A percentile compares a stretch with the other conserved stretches of the same genome.
Evolutionary conservation across 2,888 invertebrate genomes (phyloP).

Genomic region (Spodoptera exigua): DNA sequence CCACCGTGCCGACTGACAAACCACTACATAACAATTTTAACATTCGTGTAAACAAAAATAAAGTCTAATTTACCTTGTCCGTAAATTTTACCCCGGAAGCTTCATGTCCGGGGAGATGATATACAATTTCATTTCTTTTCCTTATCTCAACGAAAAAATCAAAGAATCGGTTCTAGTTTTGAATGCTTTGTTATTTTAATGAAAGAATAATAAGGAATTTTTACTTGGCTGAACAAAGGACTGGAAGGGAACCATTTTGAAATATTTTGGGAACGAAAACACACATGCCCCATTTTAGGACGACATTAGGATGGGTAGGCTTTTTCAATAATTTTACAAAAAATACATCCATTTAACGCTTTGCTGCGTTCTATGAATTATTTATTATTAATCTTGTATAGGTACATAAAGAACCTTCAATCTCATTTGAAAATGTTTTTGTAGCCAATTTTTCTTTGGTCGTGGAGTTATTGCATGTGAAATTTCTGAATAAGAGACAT

Average conservation of each 20-base stretch:
- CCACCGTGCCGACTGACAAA: conserved; percentile 9
- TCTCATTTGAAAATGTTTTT: conserved; percentile 2
- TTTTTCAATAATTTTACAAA: conserved; percentile 28
- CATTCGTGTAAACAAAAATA: conserved; percentile 36
- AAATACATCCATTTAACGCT: conserved; percentile 29
- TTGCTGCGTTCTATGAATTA: conserved; percentile 18
- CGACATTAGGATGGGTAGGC: neutral
- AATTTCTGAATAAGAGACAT: no score
- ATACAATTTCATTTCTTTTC: conserved; percentile 40
- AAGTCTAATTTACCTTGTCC: conserved; percentile 34
- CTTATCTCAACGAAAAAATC: conserved; percentile 40
- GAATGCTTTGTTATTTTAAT: conserved; percentile 38
- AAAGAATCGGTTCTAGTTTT: conserved; percentile 43
- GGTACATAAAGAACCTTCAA: neutral
- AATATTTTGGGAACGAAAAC: conserved; percentile 17
- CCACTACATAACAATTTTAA: conserved; percentile 25
- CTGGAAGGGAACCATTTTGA: conserved; percentile 1
- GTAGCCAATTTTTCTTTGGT: neutral
- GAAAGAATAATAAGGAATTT: conserved; percentile 42
- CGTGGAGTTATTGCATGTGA: no score
- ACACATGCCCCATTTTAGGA: conserved; percentile 9
- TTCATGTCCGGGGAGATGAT: conserved; percentile 37
- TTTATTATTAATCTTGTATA: conserved; percentile 22
- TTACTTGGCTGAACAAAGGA: conserved; percentile 19
- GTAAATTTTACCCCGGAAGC: conserved; percentile 54